phyloP scores from a whole-genome alignment of 2,797 vertebrate species.

The Chloroceryle amazona region DNA sequence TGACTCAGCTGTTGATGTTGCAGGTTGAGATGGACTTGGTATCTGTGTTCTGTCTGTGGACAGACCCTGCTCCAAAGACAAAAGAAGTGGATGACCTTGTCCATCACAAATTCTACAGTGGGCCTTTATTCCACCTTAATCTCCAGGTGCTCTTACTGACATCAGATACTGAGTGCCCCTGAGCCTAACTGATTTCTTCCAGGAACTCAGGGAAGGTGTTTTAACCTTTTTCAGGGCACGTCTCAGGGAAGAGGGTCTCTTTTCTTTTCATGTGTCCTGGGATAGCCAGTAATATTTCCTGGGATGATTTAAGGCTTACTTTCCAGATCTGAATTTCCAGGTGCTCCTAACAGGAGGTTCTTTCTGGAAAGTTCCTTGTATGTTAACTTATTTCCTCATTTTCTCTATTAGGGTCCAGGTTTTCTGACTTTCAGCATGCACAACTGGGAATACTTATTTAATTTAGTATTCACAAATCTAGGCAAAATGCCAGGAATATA shows the following conservation, averaged over 20 bases:
- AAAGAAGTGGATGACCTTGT: neutral
- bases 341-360: neutral
- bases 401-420: neutral
- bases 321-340: neutral
- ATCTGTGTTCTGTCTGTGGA: neutral
- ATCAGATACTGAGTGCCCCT: neutral
- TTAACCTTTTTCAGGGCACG: rapidly evolving
- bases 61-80: neutral
- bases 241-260: rapidly evolving
- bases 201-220: neutral
- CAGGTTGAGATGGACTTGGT: neutral
- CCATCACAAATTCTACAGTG: neutral
- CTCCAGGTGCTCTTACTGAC: neutral
- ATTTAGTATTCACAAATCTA: slow-evolving; percentile 1
- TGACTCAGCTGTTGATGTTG: neutral
- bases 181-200: neutral
- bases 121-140: neutral
- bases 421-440: neutral
- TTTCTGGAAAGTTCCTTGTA: slow-evolving; percentile 4
- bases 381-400: neutral
- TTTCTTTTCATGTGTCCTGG: neutral
- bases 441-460: neutral
- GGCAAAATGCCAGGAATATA: slow-evolving; percentile 19
- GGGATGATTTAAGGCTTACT: neutral
- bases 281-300: neutral